A percentile compares a stretch with the other conserved stretches of the same genome.
Conservation (phyloP, 1,140 invertebrate genomes). For the Diabrotica virgifera region DNA sequence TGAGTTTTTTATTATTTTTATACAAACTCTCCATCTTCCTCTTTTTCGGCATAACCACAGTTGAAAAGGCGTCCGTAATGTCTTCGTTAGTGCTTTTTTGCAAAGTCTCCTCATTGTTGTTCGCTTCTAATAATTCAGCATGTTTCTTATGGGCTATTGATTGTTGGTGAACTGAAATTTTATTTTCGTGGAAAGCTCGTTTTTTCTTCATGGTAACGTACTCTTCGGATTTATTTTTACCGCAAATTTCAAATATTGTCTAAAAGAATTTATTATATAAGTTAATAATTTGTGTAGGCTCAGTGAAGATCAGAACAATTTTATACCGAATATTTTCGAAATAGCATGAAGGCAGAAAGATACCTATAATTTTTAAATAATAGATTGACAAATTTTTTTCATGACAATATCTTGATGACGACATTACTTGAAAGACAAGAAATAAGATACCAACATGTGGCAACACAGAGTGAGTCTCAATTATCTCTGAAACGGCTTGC, state of each 20-base stretch:
- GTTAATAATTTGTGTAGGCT: neutral
- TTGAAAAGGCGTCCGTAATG: constrained; percentile 42
- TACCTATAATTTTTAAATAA: too few relatives aligned
- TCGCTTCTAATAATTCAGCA: constrained; percentile 34
- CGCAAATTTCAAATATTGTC: constrained; percentile 93
- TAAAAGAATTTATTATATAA: constrained; percentile 50
- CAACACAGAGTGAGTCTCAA: too few relatives aligned
- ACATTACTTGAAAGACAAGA: too few relatives aligned
- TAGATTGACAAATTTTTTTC: too few relatives aligned
- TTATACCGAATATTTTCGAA: too few relatives aligned
- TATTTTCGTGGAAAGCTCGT: constrained; percentile 61
- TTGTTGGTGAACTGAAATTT: constrained; percentile 53
- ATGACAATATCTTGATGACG: too few relatives aligned
- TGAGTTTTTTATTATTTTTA: constrained; percentile 55
- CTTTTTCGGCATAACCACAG: constrained; percentile 60
- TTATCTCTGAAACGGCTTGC: too few relatives aligned
- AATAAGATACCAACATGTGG: too few relatives aligned
- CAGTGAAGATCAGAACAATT: neutral
- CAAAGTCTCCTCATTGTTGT: constrained; percentile 35
- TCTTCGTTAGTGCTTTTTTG: constrained; percentile 40
- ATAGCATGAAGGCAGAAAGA: neutral
- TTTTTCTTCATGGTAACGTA: constrained; percentile 72
- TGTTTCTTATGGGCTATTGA: constrained; percentile 48
- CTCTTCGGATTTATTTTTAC: constrained; percentile 71
- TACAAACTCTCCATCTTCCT: constrained; percentile 58